Evolutionary conservation across 1,140 invertebrate species (phyloP), one percentile per base, ranked within the genome.

Genomic region (Leptonema lineaticorne): DNA sequence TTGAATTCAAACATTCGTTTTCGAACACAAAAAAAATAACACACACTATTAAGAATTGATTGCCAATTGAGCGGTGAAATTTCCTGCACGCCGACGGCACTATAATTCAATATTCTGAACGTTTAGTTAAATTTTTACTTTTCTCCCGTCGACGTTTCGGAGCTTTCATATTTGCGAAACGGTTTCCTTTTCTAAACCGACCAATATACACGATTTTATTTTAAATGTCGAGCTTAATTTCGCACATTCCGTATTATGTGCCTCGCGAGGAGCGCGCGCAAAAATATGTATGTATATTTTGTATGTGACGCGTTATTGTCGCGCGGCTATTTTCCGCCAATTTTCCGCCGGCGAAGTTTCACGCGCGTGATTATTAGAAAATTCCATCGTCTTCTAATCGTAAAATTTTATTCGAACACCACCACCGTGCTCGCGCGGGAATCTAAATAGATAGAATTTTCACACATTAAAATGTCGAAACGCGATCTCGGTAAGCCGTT

Each of bases 321-420:
- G n/a, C n/a, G n/a, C n/a, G n/a, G n/a, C n/a, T n/a, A n/a, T 53
- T 53, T 53, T 24, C 20, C 22, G 50, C 50, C 50, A 53, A 53
- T 53, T 53, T 26, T 45, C 37, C 37, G n/a, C n/a, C 22, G 20
- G 50, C 18, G 24, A 26, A 53, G n/a, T 59, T 59, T 37, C 57
- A 30, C 57, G 57, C n/a, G 57, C 57, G 57, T 59, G 57, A 59
- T 59, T 59, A 59, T 59, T 59, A 59, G 28, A 59, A 59, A 59
- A 59, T 59, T 59, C 57, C 57, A 24, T 33, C 57, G 57, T 59
- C 57, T 59, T 59, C 57, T 59, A 59, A 59, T 59, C 57, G 57
- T 59, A 59, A 59, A 59, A 59, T 59, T 59, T 59, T 59, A 59
- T 59, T 59, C 20, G n/a, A 59, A 28, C 28, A 56, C 50, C 53